phyloP scores from a whole-genome alignment of 2,797 vertebrate genomes.

The Intellagama lesueurii region DNA sequence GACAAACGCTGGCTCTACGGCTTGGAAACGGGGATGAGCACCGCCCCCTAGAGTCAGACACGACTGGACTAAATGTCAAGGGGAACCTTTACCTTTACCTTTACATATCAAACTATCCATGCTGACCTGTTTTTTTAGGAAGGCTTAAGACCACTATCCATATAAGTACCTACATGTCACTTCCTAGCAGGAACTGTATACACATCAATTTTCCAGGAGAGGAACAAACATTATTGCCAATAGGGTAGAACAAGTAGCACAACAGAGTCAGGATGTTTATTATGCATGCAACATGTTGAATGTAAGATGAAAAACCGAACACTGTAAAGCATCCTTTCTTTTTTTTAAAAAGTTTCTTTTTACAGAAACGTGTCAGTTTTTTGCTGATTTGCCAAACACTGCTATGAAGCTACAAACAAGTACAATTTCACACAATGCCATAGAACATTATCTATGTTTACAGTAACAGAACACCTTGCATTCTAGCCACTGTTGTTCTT shows the following conservation, averaged over 20 bases:
- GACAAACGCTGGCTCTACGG: too few species aligned
- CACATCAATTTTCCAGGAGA: background rate
- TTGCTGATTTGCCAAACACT: background rate
- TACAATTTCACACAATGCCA: background rate
- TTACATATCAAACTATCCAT: too few species aligned
- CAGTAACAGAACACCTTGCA: background rate
- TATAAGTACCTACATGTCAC: background rate
- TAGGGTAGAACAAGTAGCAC: too few species aligned
- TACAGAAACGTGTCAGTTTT: background rate
- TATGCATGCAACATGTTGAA: background rate
- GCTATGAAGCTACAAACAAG: background rate
- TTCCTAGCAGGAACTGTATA: background rate
- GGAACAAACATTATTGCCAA: background rate
- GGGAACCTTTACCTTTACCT: too few species aligned
- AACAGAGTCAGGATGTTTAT: too few species aligned
- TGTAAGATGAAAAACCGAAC: background rate
- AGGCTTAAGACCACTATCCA: background rate
- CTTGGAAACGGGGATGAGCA: too few species aligned
- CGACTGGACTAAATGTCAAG: too few species aligned
- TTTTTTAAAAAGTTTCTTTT: background rate
- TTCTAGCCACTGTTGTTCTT: background rate
- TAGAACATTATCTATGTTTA: background rate
- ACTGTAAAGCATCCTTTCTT: background rate
- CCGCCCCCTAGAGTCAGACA: too few species aligned
- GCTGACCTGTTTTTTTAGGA: background rate